Percentiles rank a stretch among this genome's conserved stretches.
Conservation (phyloP, 2,113 vertebrate genomes). For the Urocitellus parryii region DNA sequence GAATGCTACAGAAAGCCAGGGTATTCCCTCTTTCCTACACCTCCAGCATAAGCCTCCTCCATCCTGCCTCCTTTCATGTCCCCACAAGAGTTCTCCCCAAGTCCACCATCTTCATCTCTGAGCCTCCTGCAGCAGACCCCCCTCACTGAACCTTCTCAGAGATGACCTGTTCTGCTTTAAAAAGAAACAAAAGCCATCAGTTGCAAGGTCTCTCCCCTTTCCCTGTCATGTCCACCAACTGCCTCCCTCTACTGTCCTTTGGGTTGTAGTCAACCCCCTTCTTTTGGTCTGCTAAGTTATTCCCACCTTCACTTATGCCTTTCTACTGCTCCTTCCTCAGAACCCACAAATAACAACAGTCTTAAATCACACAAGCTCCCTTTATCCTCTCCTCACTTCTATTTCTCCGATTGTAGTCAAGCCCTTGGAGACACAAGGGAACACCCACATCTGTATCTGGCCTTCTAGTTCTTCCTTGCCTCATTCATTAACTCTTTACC, state of each 20-base stretch:
- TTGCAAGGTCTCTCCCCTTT: not conserved
- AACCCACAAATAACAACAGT: not conserved
- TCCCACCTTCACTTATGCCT: not conserved
- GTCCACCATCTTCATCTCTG: not conserved
- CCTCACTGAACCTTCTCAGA: not conserved
- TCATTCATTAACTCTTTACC: not conserved
- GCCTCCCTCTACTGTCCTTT: not conserved
- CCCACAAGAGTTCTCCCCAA: not conserved
- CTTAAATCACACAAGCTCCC: not conserved
- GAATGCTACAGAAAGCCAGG: not conserved
- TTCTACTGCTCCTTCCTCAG: not conserved
- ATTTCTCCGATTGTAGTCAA: not conserved
- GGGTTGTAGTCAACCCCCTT: not conserved
- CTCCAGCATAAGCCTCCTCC: not conserved
- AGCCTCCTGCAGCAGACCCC: not conserved
- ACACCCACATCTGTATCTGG: not conserved
- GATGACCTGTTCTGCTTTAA: not conserved
- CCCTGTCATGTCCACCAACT: not conserved
- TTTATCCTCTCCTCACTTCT: not conserved
- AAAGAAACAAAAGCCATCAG: not conserved
- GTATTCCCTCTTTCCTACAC: not conserved
- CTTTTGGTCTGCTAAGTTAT: not conserved
- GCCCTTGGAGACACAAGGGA: not conserved
- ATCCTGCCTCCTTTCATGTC: not conserved
- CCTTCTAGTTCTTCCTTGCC: not conserved